Evolutionary conservation across 2,797 vertebrate genomes (phyloP).

Genomic region (Oreochromis mossambicus): DNA sequence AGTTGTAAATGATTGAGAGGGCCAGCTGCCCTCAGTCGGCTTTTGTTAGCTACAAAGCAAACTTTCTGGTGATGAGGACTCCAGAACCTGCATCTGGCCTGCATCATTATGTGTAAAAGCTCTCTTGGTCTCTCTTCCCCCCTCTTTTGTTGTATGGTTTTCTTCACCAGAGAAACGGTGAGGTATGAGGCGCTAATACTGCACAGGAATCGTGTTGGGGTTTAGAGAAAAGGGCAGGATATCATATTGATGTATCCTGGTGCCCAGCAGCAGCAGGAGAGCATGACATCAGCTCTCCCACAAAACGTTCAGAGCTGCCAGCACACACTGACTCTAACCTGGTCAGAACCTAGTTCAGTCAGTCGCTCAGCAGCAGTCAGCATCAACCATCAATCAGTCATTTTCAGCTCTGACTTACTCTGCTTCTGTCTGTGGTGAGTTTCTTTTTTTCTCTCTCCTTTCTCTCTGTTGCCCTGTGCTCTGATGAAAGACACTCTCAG

Average conservation of each 20-base stretch:
- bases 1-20: slow-evolving; percentile 48
- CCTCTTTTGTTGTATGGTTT: background rate
- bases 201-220: background rate
- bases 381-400: slow-evolving; percentile 39
- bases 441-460: background rate
- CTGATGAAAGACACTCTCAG: slow-evolving; percentile 29
- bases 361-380: slow-evolving; percentile 17
- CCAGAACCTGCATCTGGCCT: slow-evolving; percentile 10
- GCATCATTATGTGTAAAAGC: slow-evolving; percentile 2
- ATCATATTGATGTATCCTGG: slow-evolving; percentile 9
- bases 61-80: slow-evolving; percentile 34
- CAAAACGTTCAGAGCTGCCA: slow-evolving; percentile 22
- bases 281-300: slow-evolving; percentile 3
- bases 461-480: background rate
- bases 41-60: slow-evolving; percentile 1
- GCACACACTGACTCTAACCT: slow-evolving; percentile 16
- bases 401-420: slow-evolving; percentile 7
- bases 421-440: background rate
- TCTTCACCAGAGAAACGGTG: too few relatives aligned
- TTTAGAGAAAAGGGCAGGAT: background rate
- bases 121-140: slow-evolving; percentile 6
- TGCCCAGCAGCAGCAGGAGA: slow-evolving; percentile 13
- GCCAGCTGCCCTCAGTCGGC: slow-evolving; percentile 28
- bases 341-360: slow-evolving; percentile 22
- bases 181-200: slow-evolving; percentile 27